Evolutionary conservation across 2,797 vertebrate genomes (phyloP).

Genomic region (Poecilia picta): DNA sequence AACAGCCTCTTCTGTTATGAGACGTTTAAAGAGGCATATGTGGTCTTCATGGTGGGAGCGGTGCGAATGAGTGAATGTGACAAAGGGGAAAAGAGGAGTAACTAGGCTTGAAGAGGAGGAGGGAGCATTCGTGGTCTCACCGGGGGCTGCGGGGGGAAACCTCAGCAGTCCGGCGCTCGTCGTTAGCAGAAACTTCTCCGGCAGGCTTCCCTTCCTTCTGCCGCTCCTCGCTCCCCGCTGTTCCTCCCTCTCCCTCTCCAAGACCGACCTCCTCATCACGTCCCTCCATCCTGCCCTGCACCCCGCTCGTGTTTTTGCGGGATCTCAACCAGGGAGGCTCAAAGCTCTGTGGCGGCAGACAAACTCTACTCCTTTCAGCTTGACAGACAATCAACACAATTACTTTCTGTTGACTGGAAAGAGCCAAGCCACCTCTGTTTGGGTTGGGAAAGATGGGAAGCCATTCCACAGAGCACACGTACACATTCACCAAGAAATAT

Average conservation of each 20-base stretch:
- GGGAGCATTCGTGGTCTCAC: conserved; percentile 29
- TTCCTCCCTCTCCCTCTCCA: conserved; percentile 13
- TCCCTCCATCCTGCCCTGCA: conserved; percentile 27
- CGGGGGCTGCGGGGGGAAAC: conserved; percentile 30
- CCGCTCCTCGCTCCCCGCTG: conserved; percentile 13
- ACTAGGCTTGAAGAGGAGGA: conserved; percentile 28
- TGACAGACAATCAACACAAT: conserved; percentile 58
- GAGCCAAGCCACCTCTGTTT: conserved; percentile 55
- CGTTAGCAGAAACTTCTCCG: conserved; percentile 69
- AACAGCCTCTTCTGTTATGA: conserved; percentile 39
- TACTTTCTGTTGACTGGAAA: conserved; percentile 48
- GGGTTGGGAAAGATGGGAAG: conserved; percentile 40
- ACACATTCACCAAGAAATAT: conserved; percentile 26
- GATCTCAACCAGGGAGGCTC: conserved; percentile 54
- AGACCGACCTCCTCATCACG: conserved; percentile 37
- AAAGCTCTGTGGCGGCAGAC: conserved; percentile 47
- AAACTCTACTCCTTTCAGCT: conserved; percentile 56
- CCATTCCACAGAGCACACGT: conserved; percentile 8
- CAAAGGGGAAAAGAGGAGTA: conserved; percentile 43
- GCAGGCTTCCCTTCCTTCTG: conserved; percentile 27
- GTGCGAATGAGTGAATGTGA: conserved; percentile 67
- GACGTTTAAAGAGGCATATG: conserved; percentile 45
- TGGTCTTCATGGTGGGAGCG: conserved; percentile 56
- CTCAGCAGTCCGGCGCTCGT: conserved; percentile 58
- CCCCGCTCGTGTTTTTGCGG: conserved; percentile 45